A percentile compares a stretch with the other conserved stretches of the same genome.
phyloP scores from a whole-genome alignment of 2,113 vertebrate genomes.

The Myiozetetes cayanensis region DNA sequence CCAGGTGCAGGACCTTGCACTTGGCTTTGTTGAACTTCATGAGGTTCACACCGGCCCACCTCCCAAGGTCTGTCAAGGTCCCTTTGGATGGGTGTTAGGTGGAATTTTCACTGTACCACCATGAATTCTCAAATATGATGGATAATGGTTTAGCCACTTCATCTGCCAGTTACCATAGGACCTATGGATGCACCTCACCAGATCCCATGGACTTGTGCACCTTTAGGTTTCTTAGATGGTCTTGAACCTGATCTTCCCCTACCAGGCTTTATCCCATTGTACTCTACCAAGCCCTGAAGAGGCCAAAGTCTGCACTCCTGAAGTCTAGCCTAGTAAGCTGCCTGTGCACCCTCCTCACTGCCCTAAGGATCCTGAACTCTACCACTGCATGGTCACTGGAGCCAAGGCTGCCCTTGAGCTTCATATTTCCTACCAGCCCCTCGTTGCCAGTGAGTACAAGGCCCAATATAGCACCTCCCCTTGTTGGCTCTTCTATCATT shows the following conservation, averaged over 20 bases:
- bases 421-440: not conserved
- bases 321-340: not conserved
- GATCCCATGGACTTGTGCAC: not conserved
- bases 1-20: not conserved
- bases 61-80: not conserved
- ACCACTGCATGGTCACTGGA: not conserved
- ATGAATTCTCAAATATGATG: not conserved
- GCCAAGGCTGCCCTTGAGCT: not conserved
- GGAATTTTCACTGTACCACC: not conserved
- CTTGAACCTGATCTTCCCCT: not conserved
- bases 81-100: not conserved
- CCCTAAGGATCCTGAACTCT: not conserved
- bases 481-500: not conserved
- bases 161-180: not conserved
- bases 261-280: not conserved
- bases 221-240: not conserved
- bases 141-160: not conserved
- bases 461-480: not conserved
- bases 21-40: not conserved
- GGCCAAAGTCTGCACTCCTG: not conserved
- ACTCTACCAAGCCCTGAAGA: not conserved
- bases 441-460: not conserved
- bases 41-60: not conserved
- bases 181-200: not conserved
- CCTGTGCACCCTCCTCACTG: not conserved